Percentiles rank a stretch among this genome's conserved stretches.
These are phyloP conservation scores for Incurvaria masculella DNA, from an alignment of 2,888 invertebrate species.

Conservation along the genomic window DNA sequence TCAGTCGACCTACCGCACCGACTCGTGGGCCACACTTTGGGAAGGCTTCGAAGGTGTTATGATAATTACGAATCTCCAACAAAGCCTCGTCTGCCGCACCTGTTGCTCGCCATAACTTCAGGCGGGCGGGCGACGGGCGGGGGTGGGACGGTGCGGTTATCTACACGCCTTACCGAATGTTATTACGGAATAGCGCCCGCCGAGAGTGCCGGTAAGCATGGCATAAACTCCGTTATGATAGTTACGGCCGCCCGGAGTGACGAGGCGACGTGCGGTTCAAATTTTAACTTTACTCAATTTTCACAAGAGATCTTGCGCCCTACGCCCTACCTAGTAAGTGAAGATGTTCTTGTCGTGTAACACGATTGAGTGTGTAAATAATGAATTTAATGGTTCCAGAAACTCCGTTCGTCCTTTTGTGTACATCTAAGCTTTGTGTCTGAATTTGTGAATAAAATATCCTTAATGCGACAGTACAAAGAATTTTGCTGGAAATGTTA, in stretches of 20 bases:
- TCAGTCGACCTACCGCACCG: background rate
- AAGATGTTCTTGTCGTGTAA: too few species aligned
- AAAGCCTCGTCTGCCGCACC: constrained; percentile 42
- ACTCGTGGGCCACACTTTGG: background rate
- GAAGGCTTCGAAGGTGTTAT: background rate
- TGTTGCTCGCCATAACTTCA: constrained; percentile 41
- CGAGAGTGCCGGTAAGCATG: background rate
- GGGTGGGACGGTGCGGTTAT: background rate
- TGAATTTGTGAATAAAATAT: too few species aligned
- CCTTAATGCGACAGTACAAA: too few species aligned
- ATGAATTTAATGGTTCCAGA: too few species aligned
- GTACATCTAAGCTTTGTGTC: too few species aligned
- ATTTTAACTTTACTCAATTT: too few species aligned
- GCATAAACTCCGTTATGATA: background rate
- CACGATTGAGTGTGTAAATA: too few species aligned
- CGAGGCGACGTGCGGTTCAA: too few species aligned
- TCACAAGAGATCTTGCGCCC: too few species aligned
- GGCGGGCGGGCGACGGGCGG: background rate
- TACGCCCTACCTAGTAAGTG: too few species aligned
- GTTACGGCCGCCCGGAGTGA: background rate
- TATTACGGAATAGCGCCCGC: background rate
- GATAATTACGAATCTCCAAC: constrained; percentile 43
- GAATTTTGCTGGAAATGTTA: too few species aligned
- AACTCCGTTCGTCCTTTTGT: too few species aligned
- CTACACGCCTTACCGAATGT: background rate